A percentile compares a stretch with the other conserved stretches of the same genome.
These are phyloP conservation scores for Meloidogyne exigua DNA, from an alignment of 1,140 invertebrate species.

Conservation along the genomic window DNA sequence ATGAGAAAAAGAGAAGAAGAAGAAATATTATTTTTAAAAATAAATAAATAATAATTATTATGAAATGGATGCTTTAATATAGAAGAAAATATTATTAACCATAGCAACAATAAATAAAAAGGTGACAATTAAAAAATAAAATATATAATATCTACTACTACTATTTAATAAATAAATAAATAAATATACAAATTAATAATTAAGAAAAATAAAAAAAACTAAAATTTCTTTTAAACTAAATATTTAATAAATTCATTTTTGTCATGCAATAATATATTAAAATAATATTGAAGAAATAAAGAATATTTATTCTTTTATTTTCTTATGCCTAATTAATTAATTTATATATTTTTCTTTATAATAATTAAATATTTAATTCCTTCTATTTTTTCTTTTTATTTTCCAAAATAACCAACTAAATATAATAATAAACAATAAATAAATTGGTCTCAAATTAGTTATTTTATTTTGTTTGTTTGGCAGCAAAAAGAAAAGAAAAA, in stretches of 20 bases:
- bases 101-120: neutral
- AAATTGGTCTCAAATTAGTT: too few species aligned
- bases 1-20: neutral
- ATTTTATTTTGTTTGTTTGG: too few species aligned
- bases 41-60: too few species aligned
- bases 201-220: too few species aligned
- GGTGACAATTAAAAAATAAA: neutral
- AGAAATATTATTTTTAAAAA: too few species aligned
- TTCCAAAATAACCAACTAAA: neutral
- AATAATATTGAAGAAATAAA: neutral
- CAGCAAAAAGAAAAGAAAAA: too few species aligned
- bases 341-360: neutral
- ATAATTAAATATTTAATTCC: neutral
- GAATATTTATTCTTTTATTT: neutral
- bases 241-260: neutral
- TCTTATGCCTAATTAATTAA: neutral
- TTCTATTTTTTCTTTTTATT: neutral
- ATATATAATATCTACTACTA: too few species aligned
- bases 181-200: too few species aligned
- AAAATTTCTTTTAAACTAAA: too few species aligned
- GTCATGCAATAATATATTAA: neutral
- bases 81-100: neutral
- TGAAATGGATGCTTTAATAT: neutral
- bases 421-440: neutral
- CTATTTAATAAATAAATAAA: too few species aligned